These are phyloP conservation scores for Holothuria leucospilota DNA, from an alignment of 53 echinoderm and acorn worm genomes.

Conservation along the genomic window DNA sequence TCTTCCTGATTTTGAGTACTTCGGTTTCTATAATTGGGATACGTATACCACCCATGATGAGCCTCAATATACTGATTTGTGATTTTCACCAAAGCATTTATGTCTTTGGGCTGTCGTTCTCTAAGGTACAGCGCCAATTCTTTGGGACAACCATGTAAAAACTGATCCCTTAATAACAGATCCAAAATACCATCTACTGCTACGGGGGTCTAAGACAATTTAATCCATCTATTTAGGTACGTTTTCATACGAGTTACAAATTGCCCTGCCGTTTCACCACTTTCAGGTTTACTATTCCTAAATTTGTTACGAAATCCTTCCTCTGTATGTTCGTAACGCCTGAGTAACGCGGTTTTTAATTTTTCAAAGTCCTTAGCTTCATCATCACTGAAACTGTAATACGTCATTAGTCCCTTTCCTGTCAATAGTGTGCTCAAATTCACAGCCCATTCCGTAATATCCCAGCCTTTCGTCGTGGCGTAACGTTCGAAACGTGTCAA, in stretches of 20 bases:
- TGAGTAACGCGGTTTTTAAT: conserved; percentile 2
- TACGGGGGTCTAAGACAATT: conserved; percentile 20
- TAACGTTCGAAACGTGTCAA: conserved; percentile 29
- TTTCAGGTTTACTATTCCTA: conserved; percentile 42
- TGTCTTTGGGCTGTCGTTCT: conserved; percentile 58
- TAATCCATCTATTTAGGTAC: conserved; percentile 61
- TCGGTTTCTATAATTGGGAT: background rate
- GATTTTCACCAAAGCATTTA: conserved; percentile 36
- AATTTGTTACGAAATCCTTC: conserved; percentile 70
- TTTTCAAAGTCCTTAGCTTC: background rate
- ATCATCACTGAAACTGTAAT: background rate
- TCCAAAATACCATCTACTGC: conserved; percentile 54
- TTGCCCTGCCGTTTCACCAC: conserved; percentile 49
- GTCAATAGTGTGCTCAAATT: conserved; percentile 28
- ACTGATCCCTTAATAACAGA: conserved; percentile 61
- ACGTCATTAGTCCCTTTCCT: conserved; percentile 39
- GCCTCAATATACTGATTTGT: conserved; percentile 68
- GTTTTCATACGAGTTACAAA: conserved; percentile 51
- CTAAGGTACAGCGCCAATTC: conserved; percentile 45
- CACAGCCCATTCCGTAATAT: conserved; percentile 1
- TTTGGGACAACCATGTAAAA: conserved; percentile 54
- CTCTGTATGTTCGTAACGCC: conserved; percentile 31
- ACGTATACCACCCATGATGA: conserved; percentile 36
- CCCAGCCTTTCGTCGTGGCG: conserved; percentile 26
- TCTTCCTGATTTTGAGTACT: background rate